Evolutionary conservation across 2,113 vertebrate species (phyloP).

Genomic region (Lycaon pictus): DNA sequence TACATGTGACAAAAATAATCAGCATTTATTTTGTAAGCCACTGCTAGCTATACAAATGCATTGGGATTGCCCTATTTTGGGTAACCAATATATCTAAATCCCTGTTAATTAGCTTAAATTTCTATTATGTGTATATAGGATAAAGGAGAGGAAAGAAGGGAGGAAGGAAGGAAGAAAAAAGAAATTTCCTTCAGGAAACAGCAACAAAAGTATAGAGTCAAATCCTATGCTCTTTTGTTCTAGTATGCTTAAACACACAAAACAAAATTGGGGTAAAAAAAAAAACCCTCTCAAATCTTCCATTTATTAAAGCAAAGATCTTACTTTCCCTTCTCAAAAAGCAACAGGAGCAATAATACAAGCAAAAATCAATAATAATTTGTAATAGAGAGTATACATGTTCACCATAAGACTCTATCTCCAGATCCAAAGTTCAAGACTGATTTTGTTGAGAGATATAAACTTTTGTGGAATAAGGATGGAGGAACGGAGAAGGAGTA

Average conservation of each 20-base stretch:
- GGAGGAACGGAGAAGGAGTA: not conserved
- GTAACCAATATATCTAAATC: not conserved
- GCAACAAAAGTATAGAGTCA: not conserved
- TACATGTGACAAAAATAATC: not conserved
- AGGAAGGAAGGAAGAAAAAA: not conserved
- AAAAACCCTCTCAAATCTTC: not conserved
- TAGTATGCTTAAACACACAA: slow-evolving; percentile 43
- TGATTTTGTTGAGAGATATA: not conserved
- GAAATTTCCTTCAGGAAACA: not conserved
- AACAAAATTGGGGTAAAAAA: not conserved
- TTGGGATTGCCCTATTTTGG: not conserved
- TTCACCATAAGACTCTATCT: not conserved
- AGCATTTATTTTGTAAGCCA: slow-evolving; percentile 38
- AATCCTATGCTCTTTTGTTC: not conserved
- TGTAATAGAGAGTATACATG: not conserved
- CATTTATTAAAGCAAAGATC: not conserved
- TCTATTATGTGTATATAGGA: not conserved
- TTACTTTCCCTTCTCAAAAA: not conserved
- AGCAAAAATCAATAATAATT: not conserved
- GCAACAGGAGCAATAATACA: not conserved
- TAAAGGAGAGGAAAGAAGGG: not conserved
- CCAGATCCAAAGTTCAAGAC: not conserved
- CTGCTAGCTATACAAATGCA: slow-evolving; percentile 1
- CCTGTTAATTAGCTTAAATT: slow-evolving; percentile 18
- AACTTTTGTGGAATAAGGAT: not conserved